Conservation (phyloP, 92 coral and sea anemone species). For the Hydrozoanthus gracilis region DNA sequence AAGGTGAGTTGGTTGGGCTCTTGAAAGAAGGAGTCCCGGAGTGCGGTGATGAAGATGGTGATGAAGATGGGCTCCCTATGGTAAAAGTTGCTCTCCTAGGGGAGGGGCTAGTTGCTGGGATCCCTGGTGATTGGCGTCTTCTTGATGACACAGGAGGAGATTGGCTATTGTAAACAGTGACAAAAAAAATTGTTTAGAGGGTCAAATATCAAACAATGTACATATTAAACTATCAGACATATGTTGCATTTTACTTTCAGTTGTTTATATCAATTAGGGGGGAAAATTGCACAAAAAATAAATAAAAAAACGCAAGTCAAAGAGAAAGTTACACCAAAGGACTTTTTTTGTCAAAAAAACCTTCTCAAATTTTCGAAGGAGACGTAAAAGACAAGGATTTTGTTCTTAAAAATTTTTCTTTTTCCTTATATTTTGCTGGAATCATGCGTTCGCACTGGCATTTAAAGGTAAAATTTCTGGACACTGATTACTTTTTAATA, state of each 20-base stretch:
- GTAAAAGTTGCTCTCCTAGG: conserved; percentile 89
- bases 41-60: conserved; percentile 80
- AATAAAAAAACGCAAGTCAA: too few relatives aligned
- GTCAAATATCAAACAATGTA: background rate
- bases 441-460: too few relatives aligned
- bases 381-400: too few relatives aligned
- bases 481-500: too few relatives aligned
- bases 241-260: background rate
- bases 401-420: too few relatives aligned
- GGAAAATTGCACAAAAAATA: background rate
- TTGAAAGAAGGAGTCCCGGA: conserved; percentile 53
- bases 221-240: background rate
- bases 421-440: too few relatives aligned
- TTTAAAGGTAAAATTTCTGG: too few relatives aligned
- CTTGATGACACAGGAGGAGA: conserved; percentile 72
- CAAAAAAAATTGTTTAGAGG: background rate
- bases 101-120: conserved; percentile 63
- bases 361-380: too few relatives aligned
- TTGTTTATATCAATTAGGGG: background rate
- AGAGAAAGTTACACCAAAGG: too few relatives aligned
- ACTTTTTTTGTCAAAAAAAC: too few relatives aligned
- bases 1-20: conserved; percentile 66
- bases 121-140: conserved; percentile 68
- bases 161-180: conserved; percentile 52
- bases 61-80: conserved; percentile 86